These are phyloP conservation scores for Coregonus sp. DNA, from an alignment of 2,797 vertebrate species.

Conservation along the genomic window DNA sequence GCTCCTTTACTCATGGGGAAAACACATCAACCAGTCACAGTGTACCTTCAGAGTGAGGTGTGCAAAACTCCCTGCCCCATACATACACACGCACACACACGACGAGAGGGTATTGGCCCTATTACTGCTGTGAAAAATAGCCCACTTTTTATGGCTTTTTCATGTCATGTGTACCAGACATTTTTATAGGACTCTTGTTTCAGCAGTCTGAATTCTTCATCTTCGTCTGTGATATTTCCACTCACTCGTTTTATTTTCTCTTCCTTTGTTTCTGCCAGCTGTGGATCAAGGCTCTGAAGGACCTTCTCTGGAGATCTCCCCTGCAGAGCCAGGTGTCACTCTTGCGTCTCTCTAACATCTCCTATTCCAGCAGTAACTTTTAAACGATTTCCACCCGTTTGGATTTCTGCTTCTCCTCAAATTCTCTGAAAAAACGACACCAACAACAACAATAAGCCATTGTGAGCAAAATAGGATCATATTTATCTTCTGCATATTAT, in stretches of 20 bases:
- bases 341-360: constrained; percentile 59
- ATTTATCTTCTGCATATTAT: background rate
- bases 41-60: background rate
- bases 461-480: background rate
- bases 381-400: constrained; percentile 79
- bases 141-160: too few relatives aligned
- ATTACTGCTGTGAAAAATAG: background rate
- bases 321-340: constrained; percentile 36
- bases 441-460: background rate
- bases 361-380: constrained; percentile 77
- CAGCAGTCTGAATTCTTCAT: too few relatives aligned
- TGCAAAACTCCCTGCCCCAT: background rate
- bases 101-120: too few relatives aligned
- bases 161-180: background rate
- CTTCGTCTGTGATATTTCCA: constrained; percentile 8
- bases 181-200: too few relatives aligned
- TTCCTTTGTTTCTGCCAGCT: constrained; percentile 30
- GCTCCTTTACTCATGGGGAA: constrained; percentile 5
- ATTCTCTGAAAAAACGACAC: constrained; percentile 75
- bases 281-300: constrained; percentile 59
- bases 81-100: background rate
- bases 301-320: constrained; percentile 60
- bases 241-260: constrained; percentile 51
- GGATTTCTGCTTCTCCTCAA: constrained; percentile 76
- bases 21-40: background rate